Percentiles rank a stretch among this genome's conserved stretches.
Conservation (phyloP, 2,888 invertebrate genomes). For the Ellobium chinense region DNA sequence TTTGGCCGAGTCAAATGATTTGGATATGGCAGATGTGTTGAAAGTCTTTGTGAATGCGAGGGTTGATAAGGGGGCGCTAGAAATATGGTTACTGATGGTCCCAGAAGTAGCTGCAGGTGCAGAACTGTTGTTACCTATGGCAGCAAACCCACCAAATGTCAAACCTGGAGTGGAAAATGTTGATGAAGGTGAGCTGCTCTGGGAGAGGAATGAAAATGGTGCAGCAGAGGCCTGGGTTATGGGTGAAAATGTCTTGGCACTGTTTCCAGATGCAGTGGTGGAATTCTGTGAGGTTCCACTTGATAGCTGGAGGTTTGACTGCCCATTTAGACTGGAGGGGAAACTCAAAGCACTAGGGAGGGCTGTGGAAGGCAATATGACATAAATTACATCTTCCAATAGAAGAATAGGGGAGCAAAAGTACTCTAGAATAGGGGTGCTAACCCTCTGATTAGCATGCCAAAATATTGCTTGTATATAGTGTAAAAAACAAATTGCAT, state of each 20-base stretch:
- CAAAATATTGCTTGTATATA: too few species aligned
- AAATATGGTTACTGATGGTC: not conserved
- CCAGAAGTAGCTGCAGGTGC: too few species aligned
- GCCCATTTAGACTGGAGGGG: not conserved
- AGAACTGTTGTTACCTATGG: too few species aligned
- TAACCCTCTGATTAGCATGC: too few species aligned
- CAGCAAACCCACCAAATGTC: too few species aligned
- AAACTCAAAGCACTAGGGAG: not conserved
- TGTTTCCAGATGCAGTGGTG: not conserved
- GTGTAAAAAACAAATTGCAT: too few species aligned
- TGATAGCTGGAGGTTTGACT: conserved; percentile 1
- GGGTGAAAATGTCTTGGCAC: not conserved
- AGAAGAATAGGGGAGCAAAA: not conserved
- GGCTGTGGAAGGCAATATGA: not conserved
- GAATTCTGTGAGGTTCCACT: not conserved
- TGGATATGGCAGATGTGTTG: not conserved
- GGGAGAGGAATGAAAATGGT: conserved; percentile 18
- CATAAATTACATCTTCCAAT: not conserved
- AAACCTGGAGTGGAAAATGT: not conserved
- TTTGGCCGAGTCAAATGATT: not conserved
- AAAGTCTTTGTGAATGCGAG: not conserved
- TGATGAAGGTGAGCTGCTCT: not conserved
- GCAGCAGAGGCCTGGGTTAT: not conserved
- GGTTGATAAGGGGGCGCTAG: not conserved
- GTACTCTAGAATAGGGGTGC: too few species aligned